These are phyloP conservation scores for Buathra laborator DNA, from an alignment of 2,888 invertebrate genomes.

Conservation along the genomic window DNA sequence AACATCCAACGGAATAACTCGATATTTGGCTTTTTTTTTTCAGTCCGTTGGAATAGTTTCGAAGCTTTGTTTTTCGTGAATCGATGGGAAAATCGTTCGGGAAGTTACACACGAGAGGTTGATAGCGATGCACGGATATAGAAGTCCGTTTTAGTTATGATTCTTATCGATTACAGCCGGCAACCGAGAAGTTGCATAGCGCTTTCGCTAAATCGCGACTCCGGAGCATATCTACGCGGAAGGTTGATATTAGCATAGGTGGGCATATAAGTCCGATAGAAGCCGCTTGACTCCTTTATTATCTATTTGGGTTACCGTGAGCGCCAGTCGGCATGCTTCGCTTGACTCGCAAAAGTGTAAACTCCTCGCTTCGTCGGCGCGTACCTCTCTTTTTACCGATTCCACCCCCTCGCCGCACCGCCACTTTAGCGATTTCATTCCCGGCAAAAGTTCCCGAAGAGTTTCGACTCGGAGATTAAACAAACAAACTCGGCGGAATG, in stretches of 20 bases:
- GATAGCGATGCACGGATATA: neutral
- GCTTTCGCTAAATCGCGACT: conserved; percentile 28
- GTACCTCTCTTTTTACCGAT: neutral
- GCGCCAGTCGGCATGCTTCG: conserved; percentile 42
- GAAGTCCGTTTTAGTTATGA: conserved; percentile 22
- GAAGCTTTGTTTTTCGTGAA: neutral
- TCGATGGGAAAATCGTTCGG: neutral
- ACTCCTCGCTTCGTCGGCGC: conserved; percentile 33
- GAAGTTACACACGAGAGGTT: neutral
- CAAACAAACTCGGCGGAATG: conserved; percentile 9
- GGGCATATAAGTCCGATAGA: conserved; percentile 72
- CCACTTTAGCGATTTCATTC: neutral
- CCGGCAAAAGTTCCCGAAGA: neutral
- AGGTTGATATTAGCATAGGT: conserved; percentile 70
- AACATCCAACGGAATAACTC: too few relatives aligned
- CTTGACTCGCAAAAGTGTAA: conserved; percentile 56
- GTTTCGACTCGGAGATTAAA: neutral
- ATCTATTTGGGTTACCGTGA: conserved; percentile 80
- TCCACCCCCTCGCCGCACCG: neutral
- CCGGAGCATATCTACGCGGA: conserved; percentile 46
- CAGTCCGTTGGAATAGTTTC: neutral
- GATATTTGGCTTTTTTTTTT: neutral
- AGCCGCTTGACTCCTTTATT: conserved; percentile 77
- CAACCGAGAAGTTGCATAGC: conserved; percentile 27
- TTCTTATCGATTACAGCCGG: conserved; percentile 24